Evolutionary conservation across 2,888 invertebrate species (phyloP), one percentile per base, ranked within the genome.

Genomic region (Brachypalpus laphriformis): DNA sequence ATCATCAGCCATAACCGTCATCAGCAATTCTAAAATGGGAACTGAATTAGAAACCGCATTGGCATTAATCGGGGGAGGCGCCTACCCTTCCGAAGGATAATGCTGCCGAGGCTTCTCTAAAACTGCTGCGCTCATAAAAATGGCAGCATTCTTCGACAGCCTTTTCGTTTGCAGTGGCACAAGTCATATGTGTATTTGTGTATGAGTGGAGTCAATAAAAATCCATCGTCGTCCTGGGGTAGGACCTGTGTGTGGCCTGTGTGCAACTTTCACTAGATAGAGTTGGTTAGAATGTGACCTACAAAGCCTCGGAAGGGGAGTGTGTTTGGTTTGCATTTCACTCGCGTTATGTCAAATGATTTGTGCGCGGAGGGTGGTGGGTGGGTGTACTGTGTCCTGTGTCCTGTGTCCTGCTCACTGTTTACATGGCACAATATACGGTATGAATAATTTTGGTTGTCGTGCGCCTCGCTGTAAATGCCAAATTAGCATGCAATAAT

Each of bases 401-500:
- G n/a, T 45, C 14, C 18, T n/a, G n/a, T 49, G 70, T 68, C 51
- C 49, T 34, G 54, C 9, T 9, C 66, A 57, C 61, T 78, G 74
- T 83, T 83, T 83, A 83, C 80, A 83, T 70, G 70, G 71, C 83
- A 63, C 68, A 78, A n/a, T n/a, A 63, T 78, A 74, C 74, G 68
- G 51, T 54, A 78, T 83, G 83, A 85, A 85, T 85, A 81, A 81
- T 85, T 81, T 85, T 66, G 75, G 75, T 81, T 49, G 65, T 85
- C 56, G 66, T 85, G 61, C 59, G 75, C 71, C 66, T 37, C 31
- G 65, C 45, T 71, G 81, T 81, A 81, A 85, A 81, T 72, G 81
- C 81, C 80, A 81, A 85, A 85, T 85, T 85, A 85, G 85, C 85
- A 85, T 85, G 81, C 81, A 81, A 85, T 85, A 81, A 81, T 81